Conservation (phyloP, 2,888 invertebrate genomes). For the Aspidiotus rigidus region DNA sequence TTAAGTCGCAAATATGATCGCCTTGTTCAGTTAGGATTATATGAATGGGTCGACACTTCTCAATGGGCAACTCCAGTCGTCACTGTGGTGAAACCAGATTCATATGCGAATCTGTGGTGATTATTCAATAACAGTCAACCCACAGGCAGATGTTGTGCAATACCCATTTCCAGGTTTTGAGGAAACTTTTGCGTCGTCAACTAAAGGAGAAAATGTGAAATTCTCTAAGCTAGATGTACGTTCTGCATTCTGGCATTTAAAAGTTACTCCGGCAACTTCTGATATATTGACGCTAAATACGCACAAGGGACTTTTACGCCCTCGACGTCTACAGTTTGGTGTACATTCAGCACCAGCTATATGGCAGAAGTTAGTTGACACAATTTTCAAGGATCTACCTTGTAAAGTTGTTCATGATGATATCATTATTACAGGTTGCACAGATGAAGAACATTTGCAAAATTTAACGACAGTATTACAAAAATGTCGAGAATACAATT, state of each 20-base stretch:
- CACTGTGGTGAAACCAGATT: neutral
- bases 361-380: slow-evolving; percentile 8
- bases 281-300: slow-evolving; percentile 13
- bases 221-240: slow-evolving; percentile 34
- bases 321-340: neutral
- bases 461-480: slow-evolving; percentile 8
- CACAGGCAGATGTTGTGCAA: slow-evolving; percentile 30
- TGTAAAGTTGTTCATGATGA: slow-evolving; percentile 9
- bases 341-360: slow-evolving; percentile 8
- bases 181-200: slow-evolving; percentile 32
- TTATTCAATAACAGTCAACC: slow-evolving; percentile 35
- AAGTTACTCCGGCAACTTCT: slow-evolving; percentile 25
- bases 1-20: neutral
- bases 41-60: slow-evolving; percentile 1
- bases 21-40: neutral
- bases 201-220: slow-evolving; percentile 32
- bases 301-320: slow-evolving; percentile 13
- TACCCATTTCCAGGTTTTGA: slow-evolving; percentile 36
- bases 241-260: slow-evolving; percentile 35
- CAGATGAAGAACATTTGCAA: slow-evolving; percentile 3
- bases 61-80: slow-evolving; percentile 21
- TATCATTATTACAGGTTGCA: slow-evolving; percentile 15
- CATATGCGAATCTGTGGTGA: slow-evolving; percentile 13
- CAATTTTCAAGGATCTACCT: neutral
- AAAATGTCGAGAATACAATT: neutral